Conservation (phyloP, 2,797 vertebrate species). For the Pseudotriccus pelzelni region DNA sequence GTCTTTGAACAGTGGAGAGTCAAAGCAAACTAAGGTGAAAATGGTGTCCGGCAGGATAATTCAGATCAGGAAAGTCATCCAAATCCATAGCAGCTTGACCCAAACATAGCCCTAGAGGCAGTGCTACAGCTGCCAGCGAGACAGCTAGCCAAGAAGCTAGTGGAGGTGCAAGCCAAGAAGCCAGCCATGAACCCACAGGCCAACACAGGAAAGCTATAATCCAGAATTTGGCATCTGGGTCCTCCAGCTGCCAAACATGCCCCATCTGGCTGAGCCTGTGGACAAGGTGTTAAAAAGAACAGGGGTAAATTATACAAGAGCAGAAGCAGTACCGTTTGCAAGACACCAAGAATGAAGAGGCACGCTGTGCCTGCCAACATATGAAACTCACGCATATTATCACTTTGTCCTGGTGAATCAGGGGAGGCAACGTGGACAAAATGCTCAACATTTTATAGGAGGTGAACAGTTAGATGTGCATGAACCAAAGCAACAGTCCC, state of each 20-base stretch:
- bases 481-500: neutral
- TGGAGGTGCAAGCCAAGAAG: constrained; percentile 28
- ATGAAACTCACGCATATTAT: neutral
- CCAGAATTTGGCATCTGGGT: constrained; percentile 27
- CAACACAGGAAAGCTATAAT: constrained; percentile 15
- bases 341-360: neutral
- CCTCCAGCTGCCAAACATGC: constrained; percentile 39
- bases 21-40: constrained; percentile 10
- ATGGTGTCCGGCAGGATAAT: neutral
- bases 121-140: neutral
- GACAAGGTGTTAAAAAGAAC: neutral
- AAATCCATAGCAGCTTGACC: neutral
- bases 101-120: neutral
- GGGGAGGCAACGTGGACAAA: neutral
- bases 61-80: constrained; percentile 13
- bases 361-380: accelerated
- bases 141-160: constrained; percentile 18
- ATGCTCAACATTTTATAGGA: neutral
- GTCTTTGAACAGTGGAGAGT: neutral
- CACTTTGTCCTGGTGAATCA: neutral
- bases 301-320: neutral
- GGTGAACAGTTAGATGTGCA: neutral
- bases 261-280: neutral
- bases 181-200: neutral
- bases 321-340: neutral